A percentile compares a stretch with the other conserved stretches of the same genome.
Evolutionary conservation across 1,140 invertebrate species (phyloP).

Genomic region (Whitmania pigra): DNA sequence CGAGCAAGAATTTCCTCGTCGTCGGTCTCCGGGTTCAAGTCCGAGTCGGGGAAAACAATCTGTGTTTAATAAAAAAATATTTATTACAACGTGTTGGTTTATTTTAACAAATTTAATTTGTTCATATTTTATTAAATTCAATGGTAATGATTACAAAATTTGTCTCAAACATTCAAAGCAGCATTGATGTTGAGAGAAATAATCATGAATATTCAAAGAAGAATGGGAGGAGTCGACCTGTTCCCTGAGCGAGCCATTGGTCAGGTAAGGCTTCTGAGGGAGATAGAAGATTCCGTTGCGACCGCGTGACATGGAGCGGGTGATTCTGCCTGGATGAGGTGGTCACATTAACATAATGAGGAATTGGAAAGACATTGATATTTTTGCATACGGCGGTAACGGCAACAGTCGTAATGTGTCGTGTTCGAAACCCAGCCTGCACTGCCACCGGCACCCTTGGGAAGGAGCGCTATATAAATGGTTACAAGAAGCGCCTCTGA

Average conservation of each 20-base stretch:
- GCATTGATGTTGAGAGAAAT: neutral
- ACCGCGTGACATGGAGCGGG: conserved; percentile 26
- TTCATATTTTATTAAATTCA: too few relatives aligned
- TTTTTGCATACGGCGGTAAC: too few relatives aligned
- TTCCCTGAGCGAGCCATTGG: conserved; percentile 48
- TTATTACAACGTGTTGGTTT: too few relatives aligned
- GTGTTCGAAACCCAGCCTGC: too few relatives aligned
- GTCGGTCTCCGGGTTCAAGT: neutral
- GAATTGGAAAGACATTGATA: neutral
- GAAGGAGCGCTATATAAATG: neutral
- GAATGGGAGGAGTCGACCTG: conserved; percentile 37
- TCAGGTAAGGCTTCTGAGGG: conserved; percentile 52
- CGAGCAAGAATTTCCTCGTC: conserved; percentile 37
- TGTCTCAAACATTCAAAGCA: too few relatives aligned
- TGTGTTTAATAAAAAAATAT: too few relatives aligned
- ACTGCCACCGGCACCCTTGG: too few relatives aligned
- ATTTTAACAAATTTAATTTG: too few relatives aligned
- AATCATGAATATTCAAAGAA: conserved; percentile 5
- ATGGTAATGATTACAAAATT: too few relatives aligned
- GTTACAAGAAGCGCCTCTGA: neutral
- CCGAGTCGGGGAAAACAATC: too few relatives aligned
- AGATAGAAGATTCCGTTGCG: conserved; percentile 45
- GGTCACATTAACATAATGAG: neutral
- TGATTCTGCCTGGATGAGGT: neutral
- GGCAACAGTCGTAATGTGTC: neutral